A percentile compares a stretch with the other conserved stretches of the same genome.
Evolutionary conservation across 2,797 vertebrate genomes (phyloP).

Genomic region (Melanotaenia trifasciata): DNA sequence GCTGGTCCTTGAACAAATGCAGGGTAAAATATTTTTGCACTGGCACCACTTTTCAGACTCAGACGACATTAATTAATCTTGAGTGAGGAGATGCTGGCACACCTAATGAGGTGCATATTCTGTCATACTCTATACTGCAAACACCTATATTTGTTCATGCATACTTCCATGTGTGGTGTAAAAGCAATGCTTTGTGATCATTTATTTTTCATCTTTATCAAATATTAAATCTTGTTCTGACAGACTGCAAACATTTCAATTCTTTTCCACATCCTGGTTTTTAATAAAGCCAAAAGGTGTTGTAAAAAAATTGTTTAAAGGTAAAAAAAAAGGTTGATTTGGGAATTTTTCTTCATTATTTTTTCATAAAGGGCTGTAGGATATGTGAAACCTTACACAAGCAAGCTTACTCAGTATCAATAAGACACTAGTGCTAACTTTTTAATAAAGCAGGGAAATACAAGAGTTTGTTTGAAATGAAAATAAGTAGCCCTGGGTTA

Average conservation of each 20-base stretch:
- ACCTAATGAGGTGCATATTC: neutral
- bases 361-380: neutral
- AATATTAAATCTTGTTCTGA: conserved; percentile 8
- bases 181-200: neutral
- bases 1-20: too few species aligned
- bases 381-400: neutral
- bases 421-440: conserved; percentile 9
- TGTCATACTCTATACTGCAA: neutral
- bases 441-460: neutral
- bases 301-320: neutral
- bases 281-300: conserved; percentile 4
- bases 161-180: neutral
- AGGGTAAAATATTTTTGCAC: too few species aligned
- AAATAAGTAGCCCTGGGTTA: conserved; percentile 13
- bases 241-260: neutral
- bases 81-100: neutral
- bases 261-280: neutral
- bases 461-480: conserved; percentile 19
- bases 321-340: neutral
- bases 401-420: conserved; percentile 7
- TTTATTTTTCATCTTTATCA: neutral
- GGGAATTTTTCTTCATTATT: neutral
- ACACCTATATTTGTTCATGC: neutral
- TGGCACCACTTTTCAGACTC: too few species aligned
- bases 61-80: neutral